Evolutionary conservation across 2,888 invertebrate species (phyloP).

Genomic region (Drosophila nr. perissopoda): DNA sequence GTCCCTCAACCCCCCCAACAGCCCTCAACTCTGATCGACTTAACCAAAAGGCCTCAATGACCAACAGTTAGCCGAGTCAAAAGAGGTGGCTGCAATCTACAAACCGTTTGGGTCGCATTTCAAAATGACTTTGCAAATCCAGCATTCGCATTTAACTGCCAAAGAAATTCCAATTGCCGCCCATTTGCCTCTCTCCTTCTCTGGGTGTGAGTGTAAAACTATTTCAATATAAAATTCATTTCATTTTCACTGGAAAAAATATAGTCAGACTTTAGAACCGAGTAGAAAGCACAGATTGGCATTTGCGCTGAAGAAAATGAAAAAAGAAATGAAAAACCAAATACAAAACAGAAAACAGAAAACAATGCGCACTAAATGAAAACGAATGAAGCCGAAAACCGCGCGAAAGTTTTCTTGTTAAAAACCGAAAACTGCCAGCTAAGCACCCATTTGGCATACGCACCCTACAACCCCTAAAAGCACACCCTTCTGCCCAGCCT

Average conservation of each 20-base stretch:
- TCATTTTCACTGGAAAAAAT: slow-evolving; percentile 46
- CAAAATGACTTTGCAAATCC: slow-evolving; percentile 36
- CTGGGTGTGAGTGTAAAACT: slow-evolving; percentile 51
- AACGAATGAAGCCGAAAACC: slow-evolving; percentile 68
- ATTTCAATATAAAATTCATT: slow-evolving; percentile 79
- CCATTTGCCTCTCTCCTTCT: not conserved
- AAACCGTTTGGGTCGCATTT: slow-evolving; percentile 16
- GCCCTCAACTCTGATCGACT: not conserved
- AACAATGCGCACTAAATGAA: slow-evolving; percentile 67
- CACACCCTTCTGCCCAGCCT: not conserved
- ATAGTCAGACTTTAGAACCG: slow-evolving; percentile 2
- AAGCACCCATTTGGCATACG: slow-evolving; percentile 35
- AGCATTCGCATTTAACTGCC: slow-evolving; percentile 42
- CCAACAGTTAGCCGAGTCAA: slow-evolving; percentile 11
- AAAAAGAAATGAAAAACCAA: not conserved
- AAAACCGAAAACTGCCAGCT: slow-evolving; percentile 50
- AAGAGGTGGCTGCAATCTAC: slow-evolving; percentile 13
- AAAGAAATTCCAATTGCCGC: slow-evolving; percentile 58
- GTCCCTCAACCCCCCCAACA: not conserved
- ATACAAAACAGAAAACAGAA: slow-evolving; percentile 19
- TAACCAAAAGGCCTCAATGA: not conserved
- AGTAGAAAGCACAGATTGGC: slow-evolving; percentile 11
- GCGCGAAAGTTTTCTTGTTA: slow-evolving; percentile 70
- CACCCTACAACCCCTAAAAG: not conserved
- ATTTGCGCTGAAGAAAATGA: slow-evolving; percentile 20